Percentiles rank a stretch among this genome's conserved stretches.
These are phyloP conservation scores for Heliconius hermathena DNA, from an alignment of 1,140 invertebrate species.

Conservation along the genomic window DNA sequence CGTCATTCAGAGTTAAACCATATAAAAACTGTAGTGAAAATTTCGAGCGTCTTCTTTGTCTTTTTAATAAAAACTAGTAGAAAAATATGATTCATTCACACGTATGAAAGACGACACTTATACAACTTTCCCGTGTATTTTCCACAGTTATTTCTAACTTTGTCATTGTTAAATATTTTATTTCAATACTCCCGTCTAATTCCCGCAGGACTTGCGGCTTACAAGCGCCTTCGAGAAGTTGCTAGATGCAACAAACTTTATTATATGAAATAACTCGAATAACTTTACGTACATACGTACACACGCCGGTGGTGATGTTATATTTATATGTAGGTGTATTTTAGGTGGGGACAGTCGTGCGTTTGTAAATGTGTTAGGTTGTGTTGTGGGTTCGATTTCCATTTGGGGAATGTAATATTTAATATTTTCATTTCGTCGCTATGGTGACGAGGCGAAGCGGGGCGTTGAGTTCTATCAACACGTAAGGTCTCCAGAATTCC, in stretches of 20 bases:
- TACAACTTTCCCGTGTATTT: slow-evolving; percentile 19
- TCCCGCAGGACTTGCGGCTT: slow-evolving; percentile 21
- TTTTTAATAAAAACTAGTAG: too few species aligned
- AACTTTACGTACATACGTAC: neutral
- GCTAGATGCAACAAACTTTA: neutral
- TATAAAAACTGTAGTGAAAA: too few species aligned
- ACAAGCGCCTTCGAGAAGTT: slow-evolving; percentile 1
- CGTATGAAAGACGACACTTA: slow-evolving; percentile 6
- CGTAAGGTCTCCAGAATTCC: too few species aligned
- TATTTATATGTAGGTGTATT: neutral
- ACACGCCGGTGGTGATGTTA: neutral
- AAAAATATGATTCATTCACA: too few species aligned
- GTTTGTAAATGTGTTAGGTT: too few species aligned
- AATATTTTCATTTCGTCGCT: too few species aligned
- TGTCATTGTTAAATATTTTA: slow-evolving; percentile 34
- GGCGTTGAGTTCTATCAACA: too few species aligned
- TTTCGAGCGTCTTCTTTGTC: too few species aligned
- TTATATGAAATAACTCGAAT: slow-evolving; percentile 1
- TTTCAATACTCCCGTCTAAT: slow-evolving; percentile 36
- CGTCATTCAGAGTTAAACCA: too few species aligned
- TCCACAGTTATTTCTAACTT: slow-evolving; percentile 25
- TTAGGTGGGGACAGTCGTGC: neutral
- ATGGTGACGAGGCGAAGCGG: too few species aligned
- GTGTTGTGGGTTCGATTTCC: too few species aligned
- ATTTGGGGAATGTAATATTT: too few species aligned